Evolutionary conservation across 2,888 invertebrate species (phyloP), one percentile per base, ranked within the genome.

Genomic region (Galerucella pusilla): DNA sequence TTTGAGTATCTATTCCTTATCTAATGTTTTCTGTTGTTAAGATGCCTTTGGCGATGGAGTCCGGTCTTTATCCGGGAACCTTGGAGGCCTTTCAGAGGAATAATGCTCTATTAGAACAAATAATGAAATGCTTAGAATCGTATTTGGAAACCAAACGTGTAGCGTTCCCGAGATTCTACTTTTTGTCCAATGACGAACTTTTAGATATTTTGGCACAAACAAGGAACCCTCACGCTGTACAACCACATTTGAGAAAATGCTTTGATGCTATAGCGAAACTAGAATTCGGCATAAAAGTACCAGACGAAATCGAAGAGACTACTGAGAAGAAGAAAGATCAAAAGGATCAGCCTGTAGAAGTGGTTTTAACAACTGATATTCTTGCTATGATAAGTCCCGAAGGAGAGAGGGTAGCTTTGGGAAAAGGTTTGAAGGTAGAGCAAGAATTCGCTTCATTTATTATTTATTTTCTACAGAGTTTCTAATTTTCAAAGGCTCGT

Each of bases 361-460:
- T 89, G 42, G 89, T 91, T 45, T 84, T 93, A 14, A 95, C 94
- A 0, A 95, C 94, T 12, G 96, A 97, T 84, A 97, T 97, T 46
- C 85, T 94, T 25, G 95, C 96, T 0, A 97, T 97, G 94, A 89
- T 96, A 2, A 97, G 97, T 12, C 96, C 97, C 0, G 97, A 97
- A 88, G 93, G 93, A 20, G 97, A 97, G 85, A 91, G 93, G 77
- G 92, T 97, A 5, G 90, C 90, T 63, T 90, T 97, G 11, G 77
- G 84, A 90, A 92, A 84, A 69, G 97, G 93, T 35, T 89, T 93
- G 10, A 96, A 96, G 88, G 96, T 77, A 68, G 45, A 57, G 11
- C 4, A 14, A 49, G 4, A 12, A 14, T 49, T 49, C 49, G 49
- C 49, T 49, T 49, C 12, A 14, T 14, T 11, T 12, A 14, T 14